Percentiles rank a stretch among this genome's conserved stretches.
Evolutionary conservation across 2,797 vertebrate genomes (phyloP).

Genomic region (Coendou prehensilis): DNA sequence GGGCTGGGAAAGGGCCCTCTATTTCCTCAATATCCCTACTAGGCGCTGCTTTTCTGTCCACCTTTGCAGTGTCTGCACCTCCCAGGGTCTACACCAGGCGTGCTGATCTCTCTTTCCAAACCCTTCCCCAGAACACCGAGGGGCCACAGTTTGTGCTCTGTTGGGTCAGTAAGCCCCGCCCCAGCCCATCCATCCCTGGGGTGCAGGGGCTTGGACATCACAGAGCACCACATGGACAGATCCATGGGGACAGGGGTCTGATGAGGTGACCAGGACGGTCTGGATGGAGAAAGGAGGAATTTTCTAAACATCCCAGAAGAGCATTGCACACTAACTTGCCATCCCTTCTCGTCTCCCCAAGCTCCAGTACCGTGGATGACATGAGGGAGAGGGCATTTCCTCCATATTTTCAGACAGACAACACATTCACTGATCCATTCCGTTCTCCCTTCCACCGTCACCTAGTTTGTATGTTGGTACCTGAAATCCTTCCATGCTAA

Average conservation of each 20-base stretch:
- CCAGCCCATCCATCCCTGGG: background rate
- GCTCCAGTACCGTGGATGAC: background rate
- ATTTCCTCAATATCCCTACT: no score
- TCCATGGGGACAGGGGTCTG: background rate
- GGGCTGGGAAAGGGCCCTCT: no score
- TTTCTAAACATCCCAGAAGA: background rate
- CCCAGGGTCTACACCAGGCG: background rate
- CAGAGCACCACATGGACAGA: background rate
- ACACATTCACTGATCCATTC: background rate
- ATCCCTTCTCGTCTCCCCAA: no score
- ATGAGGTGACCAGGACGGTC: background rate
- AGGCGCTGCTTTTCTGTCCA: background rate
- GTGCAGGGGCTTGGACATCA: background rate
- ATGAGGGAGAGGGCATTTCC: background rate
- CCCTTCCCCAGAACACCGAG: background rate
- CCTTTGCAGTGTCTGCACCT: background rate
- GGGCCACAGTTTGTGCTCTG: background rate
- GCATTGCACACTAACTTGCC: no score
- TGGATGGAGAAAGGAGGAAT: background rate
- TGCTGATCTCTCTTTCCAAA: background rate
- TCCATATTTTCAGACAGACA: background rate
- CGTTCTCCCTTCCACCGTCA: background rate
- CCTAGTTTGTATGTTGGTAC: background rate
- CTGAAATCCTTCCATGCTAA: background rate
- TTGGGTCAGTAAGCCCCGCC: background rate